Conservation (phyloP, 1,140 invertebrate genomes). For the Ylistrum balloti region DNA sequence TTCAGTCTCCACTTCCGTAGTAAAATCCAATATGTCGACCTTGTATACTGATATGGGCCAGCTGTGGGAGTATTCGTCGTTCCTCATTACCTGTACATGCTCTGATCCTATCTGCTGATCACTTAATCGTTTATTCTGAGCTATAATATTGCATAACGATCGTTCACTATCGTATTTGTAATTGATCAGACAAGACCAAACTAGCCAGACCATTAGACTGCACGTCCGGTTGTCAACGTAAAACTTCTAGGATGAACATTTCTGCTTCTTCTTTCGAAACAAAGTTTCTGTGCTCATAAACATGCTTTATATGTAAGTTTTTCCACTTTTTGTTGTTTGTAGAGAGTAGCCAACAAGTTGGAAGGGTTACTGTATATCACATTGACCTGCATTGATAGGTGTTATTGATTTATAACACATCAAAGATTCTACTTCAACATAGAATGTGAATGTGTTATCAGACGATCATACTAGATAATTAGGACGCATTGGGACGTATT, state of each 20-base stretch:
- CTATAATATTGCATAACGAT: background rate
- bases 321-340: too few relatives aligned
- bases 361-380: too few relatives aligned
- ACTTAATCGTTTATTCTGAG: background rate
- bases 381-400: too few relatives aligned
- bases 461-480: too few relatives aligned
- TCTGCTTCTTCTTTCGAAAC: too few relatives aligned
- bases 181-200: background rate
- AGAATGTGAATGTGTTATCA: too few relatives aligned
- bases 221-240: background rate
- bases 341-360: too few relatives aligned
- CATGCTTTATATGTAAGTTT: too few relatives aligned
- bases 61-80: constrained; percentile 9
- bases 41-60: background rate
- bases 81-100: background rate
- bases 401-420: too few relatives aligned
- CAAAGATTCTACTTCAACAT: too few relatives aligned
- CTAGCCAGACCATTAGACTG: background rate
- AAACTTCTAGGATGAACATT: background rate
- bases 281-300: too few relatives aligned
- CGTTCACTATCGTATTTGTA: background rate
- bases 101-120: background rate
- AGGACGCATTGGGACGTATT: too few relatives aligned
- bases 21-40: constrained; percentile 27
- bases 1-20: background rate